phyloP scores from a whole-genome alignment of 2,113 vertebrate genomes.

The Raja brachyura region DNA sequence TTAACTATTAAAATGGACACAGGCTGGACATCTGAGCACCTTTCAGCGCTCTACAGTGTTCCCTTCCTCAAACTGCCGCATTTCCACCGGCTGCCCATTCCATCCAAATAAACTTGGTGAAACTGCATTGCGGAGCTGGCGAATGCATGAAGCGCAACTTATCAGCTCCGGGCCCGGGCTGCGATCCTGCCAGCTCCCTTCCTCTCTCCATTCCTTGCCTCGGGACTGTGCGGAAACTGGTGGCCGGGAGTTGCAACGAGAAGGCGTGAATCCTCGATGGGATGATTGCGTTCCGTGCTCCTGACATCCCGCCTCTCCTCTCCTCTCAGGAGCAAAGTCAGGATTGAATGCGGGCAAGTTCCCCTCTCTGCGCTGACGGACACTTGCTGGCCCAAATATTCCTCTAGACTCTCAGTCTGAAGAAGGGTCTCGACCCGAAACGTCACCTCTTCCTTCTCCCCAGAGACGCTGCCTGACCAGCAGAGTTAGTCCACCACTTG shows the following conservation, averaged over 20 bases:
- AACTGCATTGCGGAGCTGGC: slow-evolving; percentile 6
- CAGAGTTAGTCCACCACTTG: no score
- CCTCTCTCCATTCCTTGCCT: background rate
- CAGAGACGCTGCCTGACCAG: background rate
- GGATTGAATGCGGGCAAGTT: background rate
- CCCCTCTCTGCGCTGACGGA: background rate
- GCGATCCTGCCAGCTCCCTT: background rate
- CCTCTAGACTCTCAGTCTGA: background rate
- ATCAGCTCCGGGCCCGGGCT: background rate
- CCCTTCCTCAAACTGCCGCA: background rate
- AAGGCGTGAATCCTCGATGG: background rate
- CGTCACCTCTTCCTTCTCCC: no score
- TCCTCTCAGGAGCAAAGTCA: background rate
- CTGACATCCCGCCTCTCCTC: slow-evolving; percentile 39
- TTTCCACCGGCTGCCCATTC: slow-evolving; percentile 17
- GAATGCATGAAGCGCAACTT: background rate
- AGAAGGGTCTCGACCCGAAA: no score
- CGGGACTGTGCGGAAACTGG: background rate
- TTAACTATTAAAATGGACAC: background rate
- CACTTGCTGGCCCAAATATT: background rate
- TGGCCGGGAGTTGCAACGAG: background rate
- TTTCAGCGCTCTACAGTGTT: background rate
- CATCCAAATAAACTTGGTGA: slow-evolving; percentile 18
- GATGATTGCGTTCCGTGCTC: background rate
- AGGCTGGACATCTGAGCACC: background rate